Evolutionary conservation across 2,888 invertebrate species (phyloP), one percentile per base, ranked within the genome.

Genomic region (Hyposoter didymator): DNA sequence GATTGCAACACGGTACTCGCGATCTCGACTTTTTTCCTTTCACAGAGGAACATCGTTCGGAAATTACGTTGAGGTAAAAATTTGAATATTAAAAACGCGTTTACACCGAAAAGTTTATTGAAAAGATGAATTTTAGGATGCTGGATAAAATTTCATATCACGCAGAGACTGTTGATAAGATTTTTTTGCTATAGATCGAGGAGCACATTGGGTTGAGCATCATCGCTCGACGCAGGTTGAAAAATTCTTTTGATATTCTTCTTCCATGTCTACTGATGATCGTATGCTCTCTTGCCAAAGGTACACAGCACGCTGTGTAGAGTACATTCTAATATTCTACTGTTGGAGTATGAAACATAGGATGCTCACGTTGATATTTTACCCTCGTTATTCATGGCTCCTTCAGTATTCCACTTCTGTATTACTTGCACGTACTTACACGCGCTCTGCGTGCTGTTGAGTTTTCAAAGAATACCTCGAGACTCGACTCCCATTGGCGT

Each of bases 361-460:
- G 70, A 70, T 43, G 14, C 32, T 43, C 70, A 43, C 28, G 78
- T 80, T 78, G 55, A 83, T 72, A 66, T 78, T 78, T 72, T 55
- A 78, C 49, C 55, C 80, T 66, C 78, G 82, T 78, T 78, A 73
- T 83, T 83, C 78, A 78, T 73, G 47, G 64, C 72, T 78, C 45
- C 72, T 78, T 64, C 82, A 52, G 76, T 59, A 55, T 55, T 78
- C 78, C 52, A 64, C 49, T 78, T 69, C 69, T 52, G 70, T 66
- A 83, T 73, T 73, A 67, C 66, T 66, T n/a, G 70, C 82, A 78
- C 82, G 66, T 70, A 78, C 66, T 78, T 78, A 67, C 66, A 66
- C 72, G 64, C 62, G 55, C 78, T 72, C 72, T 66, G 78, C 64
- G 78, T 76, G 52, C 62, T 39, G 45, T 73, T 19, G 80, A 52